Percentiles rank a stretch among this genome's conserved stretches.
phyloP scores from a whole-genome alignment of 2,797 vertebrate species.

The Galaxias olidus region DNA sequence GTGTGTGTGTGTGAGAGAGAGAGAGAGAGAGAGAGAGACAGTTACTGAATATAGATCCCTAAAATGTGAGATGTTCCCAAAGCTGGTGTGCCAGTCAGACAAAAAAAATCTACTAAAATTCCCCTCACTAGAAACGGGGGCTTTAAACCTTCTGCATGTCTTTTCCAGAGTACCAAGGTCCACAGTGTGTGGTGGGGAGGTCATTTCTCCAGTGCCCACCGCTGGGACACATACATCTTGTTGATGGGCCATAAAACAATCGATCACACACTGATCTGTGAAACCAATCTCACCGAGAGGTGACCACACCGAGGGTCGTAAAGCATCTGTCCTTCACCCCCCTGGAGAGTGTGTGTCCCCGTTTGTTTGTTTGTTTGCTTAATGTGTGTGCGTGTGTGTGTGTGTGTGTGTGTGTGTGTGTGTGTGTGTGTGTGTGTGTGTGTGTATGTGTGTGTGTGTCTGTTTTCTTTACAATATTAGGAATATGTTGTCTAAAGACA shows the following conservation, averaged over 20 bases:
- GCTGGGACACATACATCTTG: conserved; percentile 41
- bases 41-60: too few relatives aligned
- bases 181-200: background rate
- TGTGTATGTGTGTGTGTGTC: conserved; percentile 14
- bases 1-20: too few relatives aligned
- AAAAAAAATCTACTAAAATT: too few relatives aligned
- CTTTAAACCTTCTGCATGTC: too few relatives aligned
- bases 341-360: background rate
- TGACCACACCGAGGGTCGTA: background rate
- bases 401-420: conserved; percentile 6
- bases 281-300: background rate
- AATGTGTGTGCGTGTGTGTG: background rate
- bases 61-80: too few relatives aligned
- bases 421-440: conserved; percentile 21
- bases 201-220: background rate
- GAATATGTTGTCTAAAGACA: too few relatives aligned
- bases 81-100: too few relatives aligned
- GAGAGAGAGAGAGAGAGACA: too few relatives aligned
- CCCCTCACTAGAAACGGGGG: too few relatives aligned
- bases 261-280: conserved; percentile 23
- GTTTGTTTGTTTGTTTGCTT: conserved; percentile 5
- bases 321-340: conserved; percentile 3
- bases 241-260: conserved; percentile 30
- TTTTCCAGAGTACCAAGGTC: background rate
- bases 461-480: background rate